Evolutionary conservation across 1,140 invertebrate species (phyloP).

Genomic region (Drosophila nasuta): DNA sequence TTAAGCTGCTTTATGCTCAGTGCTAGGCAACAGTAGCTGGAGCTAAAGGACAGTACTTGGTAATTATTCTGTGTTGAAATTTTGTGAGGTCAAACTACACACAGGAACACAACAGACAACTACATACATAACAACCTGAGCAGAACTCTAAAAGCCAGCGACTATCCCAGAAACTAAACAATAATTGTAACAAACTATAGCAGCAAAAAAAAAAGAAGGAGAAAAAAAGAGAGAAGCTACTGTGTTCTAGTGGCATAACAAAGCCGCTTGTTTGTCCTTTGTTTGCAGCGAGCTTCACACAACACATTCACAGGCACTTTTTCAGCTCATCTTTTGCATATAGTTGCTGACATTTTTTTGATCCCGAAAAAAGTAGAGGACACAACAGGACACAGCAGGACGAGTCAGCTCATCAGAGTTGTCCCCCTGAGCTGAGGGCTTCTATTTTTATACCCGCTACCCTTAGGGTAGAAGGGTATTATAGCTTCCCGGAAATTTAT

Average conservation of each 20-base stretch:
- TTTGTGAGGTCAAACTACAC: not conserved
- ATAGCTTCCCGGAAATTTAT: too few relatives aligned
- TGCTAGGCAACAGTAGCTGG: not conserved
- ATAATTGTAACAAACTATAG: constrained; percentile 33
- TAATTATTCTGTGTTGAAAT: constrained; percentile 2
- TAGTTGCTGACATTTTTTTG: constrained; percentile 9
- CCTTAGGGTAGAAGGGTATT: too few relatives aligned
- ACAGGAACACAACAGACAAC: too few relatives aligned
- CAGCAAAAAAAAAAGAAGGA: constrained; percentile 26
- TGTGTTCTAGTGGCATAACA: constrained; percentile 52
- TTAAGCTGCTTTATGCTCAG: constrained; percentile 2
- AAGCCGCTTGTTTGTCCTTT: constrained; percentile 59
- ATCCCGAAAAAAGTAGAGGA: not conserved
- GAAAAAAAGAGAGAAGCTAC: constrained; percentile 12
- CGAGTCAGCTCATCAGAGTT: constrained; percentile 39
- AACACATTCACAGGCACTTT: constrained; percentile 24
- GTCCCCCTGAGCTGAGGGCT: not conserved
- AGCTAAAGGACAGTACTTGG: not conserved
- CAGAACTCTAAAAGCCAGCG: not conserved
- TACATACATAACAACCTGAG: too few relatives aligned
- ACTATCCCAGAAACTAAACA: constrained; percentile 27
- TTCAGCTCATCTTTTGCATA: not conserved
- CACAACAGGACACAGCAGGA: constrained; percentile 8
- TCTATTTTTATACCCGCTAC: constrained; percentile 9
- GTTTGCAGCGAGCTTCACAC: constrained; percentile 62